These are phyloP conservation scores for Charina bottae DNA, from an alignment of 2,113 vertebrate species.

Conservation along the genomic window DNA sequence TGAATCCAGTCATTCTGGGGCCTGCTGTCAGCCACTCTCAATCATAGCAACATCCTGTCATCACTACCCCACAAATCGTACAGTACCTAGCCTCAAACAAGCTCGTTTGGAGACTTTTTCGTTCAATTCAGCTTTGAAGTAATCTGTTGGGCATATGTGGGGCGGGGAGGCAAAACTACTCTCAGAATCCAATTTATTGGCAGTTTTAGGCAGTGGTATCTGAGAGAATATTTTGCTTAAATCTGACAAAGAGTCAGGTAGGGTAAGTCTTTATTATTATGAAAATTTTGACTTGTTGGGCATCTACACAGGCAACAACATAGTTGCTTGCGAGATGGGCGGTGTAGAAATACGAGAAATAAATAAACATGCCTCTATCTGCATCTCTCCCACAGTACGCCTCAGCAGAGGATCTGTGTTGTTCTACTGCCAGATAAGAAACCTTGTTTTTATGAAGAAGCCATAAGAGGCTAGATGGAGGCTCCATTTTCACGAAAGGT, in stretches of 20 bases:
- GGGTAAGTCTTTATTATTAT: neutral
- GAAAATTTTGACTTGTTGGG: neutral
- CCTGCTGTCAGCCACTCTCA: neutral
- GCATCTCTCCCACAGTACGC: neutral
- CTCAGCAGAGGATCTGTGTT: neutral
- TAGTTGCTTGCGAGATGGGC: no score
- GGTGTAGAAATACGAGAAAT: no score
- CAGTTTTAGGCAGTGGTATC: neutral
- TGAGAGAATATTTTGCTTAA: neutral
- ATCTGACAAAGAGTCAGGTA: neutral
- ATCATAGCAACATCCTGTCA: neutral
- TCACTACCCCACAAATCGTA: neutral
- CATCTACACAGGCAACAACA: neutral
- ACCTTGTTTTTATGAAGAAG: neutral
- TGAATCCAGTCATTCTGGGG: neutral
- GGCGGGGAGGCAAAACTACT: neutral
- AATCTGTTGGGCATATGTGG: neutral
- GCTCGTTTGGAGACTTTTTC: neutral
- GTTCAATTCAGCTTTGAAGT: neutral
- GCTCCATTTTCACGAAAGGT: neutral
- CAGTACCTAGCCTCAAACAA: neutral
- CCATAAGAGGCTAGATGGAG: neutral
- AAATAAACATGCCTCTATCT: neutral
- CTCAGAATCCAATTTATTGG: neutral
- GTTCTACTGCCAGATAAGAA: neutral